Base-by-base conservation (phyloP, 2,797 vertebrate genomes). In the Neoniphon sammara region DNA sequence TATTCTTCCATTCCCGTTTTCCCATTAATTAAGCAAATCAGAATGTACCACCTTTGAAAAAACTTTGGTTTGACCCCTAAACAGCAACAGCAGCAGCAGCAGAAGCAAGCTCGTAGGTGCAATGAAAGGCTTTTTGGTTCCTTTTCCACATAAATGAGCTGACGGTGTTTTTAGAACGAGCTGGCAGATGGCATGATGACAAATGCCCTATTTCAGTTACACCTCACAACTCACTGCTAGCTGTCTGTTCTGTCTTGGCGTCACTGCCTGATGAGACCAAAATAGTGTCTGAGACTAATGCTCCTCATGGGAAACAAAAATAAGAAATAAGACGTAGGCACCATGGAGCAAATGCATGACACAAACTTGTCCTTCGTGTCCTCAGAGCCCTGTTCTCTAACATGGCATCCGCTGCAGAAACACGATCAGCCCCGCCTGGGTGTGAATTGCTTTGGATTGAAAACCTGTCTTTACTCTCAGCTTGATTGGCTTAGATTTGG, bases 101-200 rank as follows among this genome's bases (percentile, higher is more conserved):
- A 1, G 2, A 46, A 27, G 63, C 66, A 46, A 46, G 46, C 60
- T 56, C 77, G 77, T 75, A 42, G 75, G 77, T 78, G 67, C 70
- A 73, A 81, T 73, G 31, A 68, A 79, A 57, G 14, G 7, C 53
- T 64, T 55, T 75, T 56, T 18, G 57, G 50, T 68, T 73, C 14
- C 30, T 12, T 0, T 67, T 77, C 63, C 47, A 31, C 64, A 15
- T 44, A 34, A 75, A 65, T 10, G 70, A 76, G 49, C 55, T 7
- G 2, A 18, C 20, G 2, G 66, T 71, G 49, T 80, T 82, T 87
- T 80, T 52, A 46, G 54, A 80, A 70, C 21, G 42, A 76, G 54
- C 42, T 70, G 75, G 70, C 77, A 67, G 70, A 82, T 78, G 78
- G 70, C 66, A 71, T n/a, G 61, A 70, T 87, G 80, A 87, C 80